Base-by-base conservation (phyloP, 2,888 invertebrate genomes). In the Eupithecia exiguata region DNA sequence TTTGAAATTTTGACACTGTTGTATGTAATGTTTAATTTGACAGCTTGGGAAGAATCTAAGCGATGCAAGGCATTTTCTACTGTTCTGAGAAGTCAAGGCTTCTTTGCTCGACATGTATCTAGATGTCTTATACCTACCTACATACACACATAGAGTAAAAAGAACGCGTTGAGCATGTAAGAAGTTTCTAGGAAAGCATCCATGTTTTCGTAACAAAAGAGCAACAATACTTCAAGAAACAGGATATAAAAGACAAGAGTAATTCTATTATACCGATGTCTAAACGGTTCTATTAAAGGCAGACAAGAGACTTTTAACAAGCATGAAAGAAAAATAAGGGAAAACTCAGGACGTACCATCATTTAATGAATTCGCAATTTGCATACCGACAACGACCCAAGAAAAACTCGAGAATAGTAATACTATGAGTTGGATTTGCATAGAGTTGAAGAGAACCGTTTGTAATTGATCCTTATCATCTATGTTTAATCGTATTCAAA, bases 301-400 rank as follows among this genome's bases (percentile, higher is more conserved):
- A 79, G 85, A 89, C 89, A 90, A 91, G 89, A 88, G 89, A 85
- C 85, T 87, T 87, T 89, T 89, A 89, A 89, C 89, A 89, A 89
- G 87, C 84, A 84, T 80, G 78, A 84, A 85, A 84, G 75, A 73
- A 86, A 87, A 84, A 84, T 85, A 88, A 88, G 88, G 80, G 82
- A 87, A 90, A 89, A 87, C 88, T 88, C 83, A 81, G 83, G 82
- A 86, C 86, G 90, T 88, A 91, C 92, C 91, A 92, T 90, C 88
- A 91, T 92, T 91, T 91, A 92, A 92, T 92, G 92, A 92, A 92
- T 92, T 92, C 88, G 87, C 89, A 91, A 92, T 92, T 92, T 92
- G 91, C 91, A 92, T 92, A 90, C 91, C 90, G 89, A 90, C 89
- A 88, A 87, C 87, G 86, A 85, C 80, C 83, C 85, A 83, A 83